Evolutionary conservation across 2,113 vertebrate genomes (phyloP).

Genomic region (Centropristis striata): DNA sequence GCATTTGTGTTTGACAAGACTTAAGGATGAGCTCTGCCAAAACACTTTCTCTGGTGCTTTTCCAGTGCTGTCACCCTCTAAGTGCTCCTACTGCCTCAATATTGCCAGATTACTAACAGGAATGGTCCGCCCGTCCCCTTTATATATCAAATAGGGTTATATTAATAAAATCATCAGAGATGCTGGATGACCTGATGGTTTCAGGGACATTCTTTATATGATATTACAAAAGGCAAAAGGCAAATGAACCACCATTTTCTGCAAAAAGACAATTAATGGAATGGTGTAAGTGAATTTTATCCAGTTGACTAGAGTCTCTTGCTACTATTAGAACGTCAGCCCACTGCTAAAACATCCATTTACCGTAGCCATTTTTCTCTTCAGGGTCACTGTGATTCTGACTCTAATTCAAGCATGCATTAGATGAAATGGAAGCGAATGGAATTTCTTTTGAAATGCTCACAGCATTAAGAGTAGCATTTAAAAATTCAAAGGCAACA

Average conservation of each 20-base stretch:
- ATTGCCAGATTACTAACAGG: slow-evolving; percentile 45
- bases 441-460: slow-evolving; percentile 16
- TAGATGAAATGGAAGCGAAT: slow-evolving; percentile 29
- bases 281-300: slow-evolving; percentile 10
- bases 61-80: slow-evolving; percentile 38
- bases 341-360: slow-evolving; percentile 21
- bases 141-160: slow-evolving; percentile 55
- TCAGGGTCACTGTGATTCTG: neutral
- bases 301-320: slow-evolving; percentile 3
- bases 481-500: slow-evolving; percentile 42
- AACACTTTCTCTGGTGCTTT: slow-evolving; percentile 35
- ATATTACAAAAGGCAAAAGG: slow-evolving; percentile 5
- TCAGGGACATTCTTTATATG: neutral
- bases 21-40: slow-evolving; percentile 29
- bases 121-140: slow-evolving; percentile 38
- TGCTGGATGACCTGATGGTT: slow-evolving; percentile 15
- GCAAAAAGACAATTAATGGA: neutral
- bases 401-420: slow-evolving; percentile 19
- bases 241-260: neutral
- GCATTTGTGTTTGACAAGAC: slow-evolving; percentile 23
- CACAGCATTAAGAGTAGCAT: slow-evolving; percentile 21
- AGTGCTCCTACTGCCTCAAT: slow-evolving; percentile 58
- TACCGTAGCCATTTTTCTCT: slow-evolving; percentile 17
- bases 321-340: slow-evolving; percentile 2
- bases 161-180: slow-evolving; percentile 49